Conservation (phyloP, 1,140 invertebrate species). For the Drosophila ficusphila region DNA sequence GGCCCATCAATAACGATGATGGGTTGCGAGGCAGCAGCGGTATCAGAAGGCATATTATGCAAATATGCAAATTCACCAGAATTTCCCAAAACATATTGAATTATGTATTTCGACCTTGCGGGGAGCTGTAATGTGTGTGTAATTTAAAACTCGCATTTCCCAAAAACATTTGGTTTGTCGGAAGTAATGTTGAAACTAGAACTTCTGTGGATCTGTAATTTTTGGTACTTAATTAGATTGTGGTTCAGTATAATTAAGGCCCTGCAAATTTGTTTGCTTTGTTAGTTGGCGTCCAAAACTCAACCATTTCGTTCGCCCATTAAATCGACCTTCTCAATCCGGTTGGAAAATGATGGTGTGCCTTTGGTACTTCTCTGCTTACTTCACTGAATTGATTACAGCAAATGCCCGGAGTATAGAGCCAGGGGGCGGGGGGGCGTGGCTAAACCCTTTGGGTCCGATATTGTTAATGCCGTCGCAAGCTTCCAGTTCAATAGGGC, state of each 20-base stretch:
- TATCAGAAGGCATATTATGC: slow-evolving; percentile 35
- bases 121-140: not conserved
- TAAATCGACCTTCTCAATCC: not conserved
- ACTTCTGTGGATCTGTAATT: not conserved
- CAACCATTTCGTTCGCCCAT: not conserved
- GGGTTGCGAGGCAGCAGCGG: slow-evolving; percentile 1
- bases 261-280: no score
- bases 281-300: no score
- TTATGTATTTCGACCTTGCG: slow-evolving; percentile 7
- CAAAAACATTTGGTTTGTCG: not conserved
- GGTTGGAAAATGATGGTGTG: not conserved
- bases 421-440: not conserved
- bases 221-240: no score
- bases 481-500: slow-evolving; percentile 80
- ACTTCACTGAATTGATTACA: not conserved
- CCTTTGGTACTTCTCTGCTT: slow-evolving; percentile 2
- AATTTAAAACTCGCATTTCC: not conserved
- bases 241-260: no score
- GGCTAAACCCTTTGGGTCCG: slow-evolving; percentile 35
- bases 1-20: slow-evolving; percentile 42
- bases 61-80: slow-evolving; percentile 38
- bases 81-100: slow-evolving; percentile 20
- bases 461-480: slow-evolving; percentile 45
- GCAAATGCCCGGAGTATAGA: not conserved
- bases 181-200: not conserved